These are phyloP conservation scores for Dicaeum eximium DNA, from an alignment of 2,113 vertebrate species.

Conservation along the genomic window DNA sequence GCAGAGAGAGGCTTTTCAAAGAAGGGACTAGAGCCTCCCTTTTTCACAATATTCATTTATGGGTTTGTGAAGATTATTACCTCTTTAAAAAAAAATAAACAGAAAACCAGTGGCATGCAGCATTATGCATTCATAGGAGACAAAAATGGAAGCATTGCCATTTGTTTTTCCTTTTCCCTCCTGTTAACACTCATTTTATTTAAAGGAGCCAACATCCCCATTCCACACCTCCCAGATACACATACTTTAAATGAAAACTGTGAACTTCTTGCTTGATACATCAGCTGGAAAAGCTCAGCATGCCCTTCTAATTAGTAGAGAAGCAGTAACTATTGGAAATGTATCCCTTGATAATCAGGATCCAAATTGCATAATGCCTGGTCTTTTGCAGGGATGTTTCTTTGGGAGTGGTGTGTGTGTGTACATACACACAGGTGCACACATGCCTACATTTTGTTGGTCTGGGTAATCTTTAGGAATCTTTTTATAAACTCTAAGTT, in stretches of 20 bases:
- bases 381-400: neutral
- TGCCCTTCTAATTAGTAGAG: constrained; percentile 13
- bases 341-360: neutral
- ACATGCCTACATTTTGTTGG: neutral
- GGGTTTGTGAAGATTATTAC: constrained; percentile 49
- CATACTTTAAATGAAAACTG: constrained; percentile 65
- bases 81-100: constrained; percentile 52
- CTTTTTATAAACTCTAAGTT: neutral
- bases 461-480: constrained; percentile 4
- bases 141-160: constrained; percentile 24
- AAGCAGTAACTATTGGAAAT: neutral
- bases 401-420: neutral
- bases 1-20: constrained; percentile 54
- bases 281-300: constrained; percentile 46
- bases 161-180: neutral
- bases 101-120: constrained; percentile 45
- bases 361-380: neutral
- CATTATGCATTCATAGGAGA: constrained; percentile 26
- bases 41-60: constrained; percentile 42
- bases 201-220: constrained; percentile 32
- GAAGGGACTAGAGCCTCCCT: constrained; percentile 59
- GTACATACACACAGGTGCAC: neutral
- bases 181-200: neutral
- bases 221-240: constrained; percentile 15
- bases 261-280: constrained; percentile 62